Evolutionary conservation across 2,888 invertebrate species (phyloP), one percentile per base, ranked within the genome.

Genomic region (Dermolepida albohirtum): DNA sequence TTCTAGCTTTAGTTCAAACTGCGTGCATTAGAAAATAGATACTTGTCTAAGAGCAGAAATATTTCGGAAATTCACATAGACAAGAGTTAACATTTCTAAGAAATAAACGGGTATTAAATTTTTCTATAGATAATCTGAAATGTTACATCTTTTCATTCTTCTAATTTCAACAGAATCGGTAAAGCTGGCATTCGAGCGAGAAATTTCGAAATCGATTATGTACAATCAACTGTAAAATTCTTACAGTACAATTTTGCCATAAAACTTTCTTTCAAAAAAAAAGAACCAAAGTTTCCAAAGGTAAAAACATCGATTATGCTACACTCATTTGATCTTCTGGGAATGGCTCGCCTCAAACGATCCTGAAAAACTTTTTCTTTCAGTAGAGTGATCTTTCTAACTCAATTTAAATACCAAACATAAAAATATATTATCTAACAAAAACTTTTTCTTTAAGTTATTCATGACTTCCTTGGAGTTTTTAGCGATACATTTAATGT

Each of bases 361-460:
- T 34, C 12, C 51, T 34, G n/a, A 6, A 51, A 29, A 52, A 52
- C 51, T 52, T 52, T 51, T 50, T 52, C 34, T 34, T 34, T 34
- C 34, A 52, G 34, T 10, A 14, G 34, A 29, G 29, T 10, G 29
- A 12, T 12, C 51, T 34, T n/a, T 2, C 29, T 29, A 34, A 52
- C 29, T 52, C 51, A 52, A 52, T 51, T 51, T 51, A 51, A 51
- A 51, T 34, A 34, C 29, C 29, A 52, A 52, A 34, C 29, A 52
- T 52, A 52, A 52, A 52, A 52, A 52, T 50, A 52, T 29, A 52
- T 52, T 27, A 52, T 52, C 34, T 29, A 29, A 29, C 29, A 52
- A 29, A 12, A 47, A 47, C 34, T 34, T 34, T 34, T 34, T 2
- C 34, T 34, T 34, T 7, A 6, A 34, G 34, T 10, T 34, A 34